Percentiles rank a stretch among this genome's conserved stretches.
These are phyloP conservation scores for Manis crassicaudata DNA, from an alignment of 2,797 vertebrate genomes.

Conservation along the genomic window DNA sequence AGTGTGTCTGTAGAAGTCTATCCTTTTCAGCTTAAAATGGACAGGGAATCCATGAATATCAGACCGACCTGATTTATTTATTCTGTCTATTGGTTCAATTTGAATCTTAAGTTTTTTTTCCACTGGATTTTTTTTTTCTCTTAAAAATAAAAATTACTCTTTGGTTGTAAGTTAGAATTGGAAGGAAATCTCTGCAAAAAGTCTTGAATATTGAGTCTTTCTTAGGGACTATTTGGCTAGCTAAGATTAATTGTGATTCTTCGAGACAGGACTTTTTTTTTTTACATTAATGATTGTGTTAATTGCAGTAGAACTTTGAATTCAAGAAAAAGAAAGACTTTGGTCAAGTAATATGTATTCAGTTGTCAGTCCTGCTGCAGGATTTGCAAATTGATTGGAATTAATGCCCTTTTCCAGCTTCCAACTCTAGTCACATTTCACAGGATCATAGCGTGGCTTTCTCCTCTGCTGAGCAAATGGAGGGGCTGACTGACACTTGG, in stretches of 20 bases:
- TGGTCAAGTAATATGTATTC: constrained; percentile 51
- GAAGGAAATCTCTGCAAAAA: neutral
- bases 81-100: neutral
- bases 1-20: neutral
- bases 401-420: neutral
- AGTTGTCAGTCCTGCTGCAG: neutral
- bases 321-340: constrained; percentile 53
- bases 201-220: neutral
- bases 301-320: constrained; percentile 35
- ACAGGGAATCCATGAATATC: constrained; percentile 76
- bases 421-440: neutral
- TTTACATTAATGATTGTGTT: constrained; percentile 20
- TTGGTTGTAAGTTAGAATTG: constrained; percentile 5
- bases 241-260: constrained; percentile 39
- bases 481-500: neutral
- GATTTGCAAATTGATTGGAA: constrained; percentile 42
- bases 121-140: neutral
- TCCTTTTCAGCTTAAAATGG: constrained; percentile 46
- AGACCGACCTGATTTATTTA: constrained; percentile 61
- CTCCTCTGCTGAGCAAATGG: neutral
- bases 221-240: neutral
- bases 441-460: neutral
- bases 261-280: neutral
- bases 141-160: constrained; percentile 10
- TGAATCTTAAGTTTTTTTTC: constrained; percentile 17